Evolutionary conservation across 2,797 vertebrate genomes (phyloP).

Genomic region (Gymnoscopelus microlampas): DNA sequence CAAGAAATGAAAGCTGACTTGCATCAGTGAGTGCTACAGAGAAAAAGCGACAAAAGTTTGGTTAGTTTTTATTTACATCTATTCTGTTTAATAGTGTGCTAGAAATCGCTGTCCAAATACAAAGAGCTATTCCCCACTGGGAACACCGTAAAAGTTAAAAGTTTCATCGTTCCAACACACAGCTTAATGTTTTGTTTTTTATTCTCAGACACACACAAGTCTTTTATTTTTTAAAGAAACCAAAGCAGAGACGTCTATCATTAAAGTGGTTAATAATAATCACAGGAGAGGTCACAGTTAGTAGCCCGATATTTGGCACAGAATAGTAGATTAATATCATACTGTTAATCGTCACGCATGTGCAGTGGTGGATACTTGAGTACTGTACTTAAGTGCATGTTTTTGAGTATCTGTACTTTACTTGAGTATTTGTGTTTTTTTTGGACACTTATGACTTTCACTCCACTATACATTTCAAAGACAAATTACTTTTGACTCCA

Average conservation of each 20-base stretch:
- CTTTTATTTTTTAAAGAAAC: conserved; percentile 53
- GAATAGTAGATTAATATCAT: conserved; percentile 80
- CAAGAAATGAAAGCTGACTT: conserved; percentile 77
- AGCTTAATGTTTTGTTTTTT: conserved; percentile 39
- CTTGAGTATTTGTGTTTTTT: too few relatives aligned
- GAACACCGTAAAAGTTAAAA: conserved; percentile 78
- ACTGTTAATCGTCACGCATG: conserved; percentile 77
- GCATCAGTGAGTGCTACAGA: conserved; percentile 83
- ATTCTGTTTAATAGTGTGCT: conserved; percentile 80
- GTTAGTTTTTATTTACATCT: conserved; percentile 81
- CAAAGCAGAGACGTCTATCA: conserved; percentile 80
- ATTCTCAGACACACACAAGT: conserved; percentile 59
- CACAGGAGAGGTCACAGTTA: conserved; percentile 83
- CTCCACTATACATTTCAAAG: too few relatives aligned
- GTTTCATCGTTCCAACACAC: conserved; percentile 66
- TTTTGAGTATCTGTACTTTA: too few relatives aligned
- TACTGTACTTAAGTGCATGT: too few relatives aligned
- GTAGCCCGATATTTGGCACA: conserved; percentile 74
- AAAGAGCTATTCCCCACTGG: conserved; percentile 81
- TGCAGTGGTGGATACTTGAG: conserved; percentile 31
- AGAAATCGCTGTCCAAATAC: conserved; percentile 69
- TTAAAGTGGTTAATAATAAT: conserved; percentile 84
- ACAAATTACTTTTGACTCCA: too few relatives aligned
- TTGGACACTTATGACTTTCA: too few relatives aligned
- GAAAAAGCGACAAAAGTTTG: conserved; percentile 84